Base-by-base conservation (phyloP, 1,140 invertebrate species). In the Drosophila repleta region DNA sequence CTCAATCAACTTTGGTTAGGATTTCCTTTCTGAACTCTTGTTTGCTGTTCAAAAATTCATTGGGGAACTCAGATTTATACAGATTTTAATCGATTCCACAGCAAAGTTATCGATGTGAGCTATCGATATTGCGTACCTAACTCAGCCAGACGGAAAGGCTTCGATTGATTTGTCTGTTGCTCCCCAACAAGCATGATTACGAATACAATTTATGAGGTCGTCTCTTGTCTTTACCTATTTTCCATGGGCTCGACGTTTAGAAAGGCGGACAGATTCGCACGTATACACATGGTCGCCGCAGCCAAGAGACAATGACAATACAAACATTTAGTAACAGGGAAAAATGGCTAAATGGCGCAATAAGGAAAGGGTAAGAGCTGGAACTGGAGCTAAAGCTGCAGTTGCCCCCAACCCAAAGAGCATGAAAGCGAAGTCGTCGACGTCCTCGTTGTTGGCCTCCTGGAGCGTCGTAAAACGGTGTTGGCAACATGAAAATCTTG, bases 401-500 rank as follows among this genome's bases (percentile, higher is more conserved):
- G 18, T 24, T 37, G 56, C 60, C 39, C 13, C 45, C n/a, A n/a
- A 20, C 26, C 35, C 15, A 84, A 85, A 81, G 80, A 84, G 80
- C 81, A 85, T 57, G 37, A 65, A 58, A 51, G 18, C 15, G 52
- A 26, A 66, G 41, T 53, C 10, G 10, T 32, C 39, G 20, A n/a
- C 18, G 35, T 17, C 29, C 21, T 55, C 7, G 24, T 46, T 11
- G 32, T 35, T 48, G 52, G 46, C 48, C 45, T 62, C 63, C 72
- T 56, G 71, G 32, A 73, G 62, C 49, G 63, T 77, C 70, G 70
- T 79, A 81, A 79, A 75, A 57, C 65, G 69, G 63, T 79, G 69
- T 80, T 61, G 71, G 64, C 64, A 88, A 89, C 82, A 89, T 89
- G 84, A 76, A 87, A 87, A 87, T 87, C 83, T 87, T 87, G 82